A percentile compares a stretch with the other conserved stretches of the same genome.
Evolutionary conservation across 2,113 vertebrate genomes (phyloP).

Genomic region (Myiopsitta monachus): DNA sequence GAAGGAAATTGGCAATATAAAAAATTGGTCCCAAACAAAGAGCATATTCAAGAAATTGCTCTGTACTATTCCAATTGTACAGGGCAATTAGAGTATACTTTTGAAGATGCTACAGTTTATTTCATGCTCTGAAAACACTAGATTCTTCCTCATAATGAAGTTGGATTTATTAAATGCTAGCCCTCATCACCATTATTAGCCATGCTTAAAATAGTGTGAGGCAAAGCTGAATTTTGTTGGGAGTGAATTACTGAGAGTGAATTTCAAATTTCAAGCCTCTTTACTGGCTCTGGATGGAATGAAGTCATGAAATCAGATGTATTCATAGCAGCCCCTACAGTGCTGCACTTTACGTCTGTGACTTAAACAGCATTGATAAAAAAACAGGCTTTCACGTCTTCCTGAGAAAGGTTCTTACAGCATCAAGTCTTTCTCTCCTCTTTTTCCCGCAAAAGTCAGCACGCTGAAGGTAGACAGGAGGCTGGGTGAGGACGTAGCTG

Average conservation of each 20-base stretch:
- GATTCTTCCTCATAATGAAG: neutral
- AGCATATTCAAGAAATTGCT: neutral
- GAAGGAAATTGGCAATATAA: neutral
- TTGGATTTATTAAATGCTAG: neutral
- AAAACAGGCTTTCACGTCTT: neutral
- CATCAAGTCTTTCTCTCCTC: neutral
- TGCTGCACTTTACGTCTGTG: neutral
- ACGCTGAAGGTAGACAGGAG: neutral
- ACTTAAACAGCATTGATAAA: neutral
- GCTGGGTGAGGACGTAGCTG: neutral
- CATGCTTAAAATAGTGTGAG: neutral
- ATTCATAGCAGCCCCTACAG: neutral
- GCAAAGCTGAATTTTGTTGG: neutral
- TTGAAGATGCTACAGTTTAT: neutral
- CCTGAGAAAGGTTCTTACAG: accelerated
- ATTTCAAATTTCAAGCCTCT: neutral
- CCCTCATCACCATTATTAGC: neutral
- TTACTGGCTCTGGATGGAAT: neutral
- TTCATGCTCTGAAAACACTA: neutral
- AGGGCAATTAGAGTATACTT: neutral
- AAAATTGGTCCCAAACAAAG: neutral
- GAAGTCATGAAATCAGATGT: neutral
- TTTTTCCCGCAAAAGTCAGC: accelerated
- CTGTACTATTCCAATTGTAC: neutral
- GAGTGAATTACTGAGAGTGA: neutral